phyloP scores from a whole-genome alignment of 2,797 vertebrate genomes.

The Alectoris magna region DNA sequence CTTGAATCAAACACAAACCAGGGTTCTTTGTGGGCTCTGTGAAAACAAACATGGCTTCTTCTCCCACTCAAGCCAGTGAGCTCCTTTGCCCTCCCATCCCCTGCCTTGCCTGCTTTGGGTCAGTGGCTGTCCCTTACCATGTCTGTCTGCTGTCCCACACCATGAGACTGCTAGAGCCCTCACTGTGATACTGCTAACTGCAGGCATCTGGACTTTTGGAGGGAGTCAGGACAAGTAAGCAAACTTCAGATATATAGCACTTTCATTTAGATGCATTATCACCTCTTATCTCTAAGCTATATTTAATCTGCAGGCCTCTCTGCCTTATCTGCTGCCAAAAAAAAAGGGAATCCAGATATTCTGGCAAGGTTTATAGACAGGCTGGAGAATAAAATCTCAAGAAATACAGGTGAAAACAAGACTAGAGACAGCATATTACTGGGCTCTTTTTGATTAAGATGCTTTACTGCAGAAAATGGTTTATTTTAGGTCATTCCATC shows the following conservation, averaged over 20 bases:
- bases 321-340: conserved; percentile 50
- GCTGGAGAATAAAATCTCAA: conserved; percentile 27
- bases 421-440: neutral
- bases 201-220: neutral
- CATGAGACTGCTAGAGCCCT: neutral
- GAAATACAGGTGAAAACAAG: neutral
- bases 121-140: neutral
- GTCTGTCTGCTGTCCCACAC: rapidly evolving
- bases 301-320: conserved; percentile 32
- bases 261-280: conserved; percentile 49
- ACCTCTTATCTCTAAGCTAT: conserved; percentile 50
- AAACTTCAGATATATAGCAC: neutral
- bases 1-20: neutral
- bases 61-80: neutral
- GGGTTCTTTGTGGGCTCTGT: neutral
- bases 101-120: neutral
- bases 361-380: conserved; percentile 43
- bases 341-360: conserved; percentile 42
- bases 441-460: neutral
- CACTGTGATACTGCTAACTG: neutral
- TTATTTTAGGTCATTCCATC: conserved; percentile 13
- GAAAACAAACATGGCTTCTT: neutral
- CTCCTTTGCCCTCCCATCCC: neutral
- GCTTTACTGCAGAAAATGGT: conserved; percentile 2
- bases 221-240: neutral